These are phyloP conservation scores for Sclerurus mexicanus DNA, from an alignment of 2,113 vertebrate species.

Conservation along the genomic window DNA sequence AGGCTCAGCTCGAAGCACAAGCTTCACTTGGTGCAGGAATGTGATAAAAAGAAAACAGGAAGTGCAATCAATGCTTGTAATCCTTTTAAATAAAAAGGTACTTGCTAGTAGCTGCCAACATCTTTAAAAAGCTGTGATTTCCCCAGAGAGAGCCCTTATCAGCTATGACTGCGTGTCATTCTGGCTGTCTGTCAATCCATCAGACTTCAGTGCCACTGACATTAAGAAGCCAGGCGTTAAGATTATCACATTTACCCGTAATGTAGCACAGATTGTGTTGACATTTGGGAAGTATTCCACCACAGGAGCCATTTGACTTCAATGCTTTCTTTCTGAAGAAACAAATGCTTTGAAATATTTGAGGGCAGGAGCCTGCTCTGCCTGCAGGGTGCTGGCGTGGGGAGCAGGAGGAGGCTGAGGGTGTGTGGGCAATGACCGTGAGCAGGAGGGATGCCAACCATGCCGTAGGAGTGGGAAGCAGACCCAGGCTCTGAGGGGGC, in stretches of 20 bases:
- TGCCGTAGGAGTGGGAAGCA: rapidly evolving
- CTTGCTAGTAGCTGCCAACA: slow-evolving; percentile 48
- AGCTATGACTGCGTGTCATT: slow-evolving; percentile 49
- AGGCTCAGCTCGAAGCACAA: slow-evolving; percentile 9
- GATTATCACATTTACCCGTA: slow-evolving; percentile 71
- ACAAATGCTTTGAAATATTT: background rate
- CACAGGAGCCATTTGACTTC: slow-evolving; percentile 74
- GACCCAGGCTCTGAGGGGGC: background rate
- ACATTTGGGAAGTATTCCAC: slow-evolving; percentile 76
- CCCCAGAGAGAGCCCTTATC: slow-evolving; percentile 54
- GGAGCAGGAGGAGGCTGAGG: background rate
- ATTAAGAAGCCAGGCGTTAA: slow-evolving; percentile 67
- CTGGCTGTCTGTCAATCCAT: slow-evolving; percentile 68
- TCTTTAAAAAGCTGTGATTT: slow-evolving; percentile 64
- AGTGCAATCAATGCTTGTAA: slow-evolving; percentile 51
- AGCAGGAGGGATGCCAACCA: background rate
- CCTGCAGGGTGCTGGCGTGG: background rate
- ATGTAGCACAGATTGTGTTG: slow-evolving; percentile 76
- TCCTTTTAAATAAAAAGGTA: slow-evolving; percentile 60
- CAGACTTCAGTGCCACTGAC: slow-evolving; percentile 61
- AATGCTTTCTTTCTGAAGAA: slow-evolving; percentile 51
- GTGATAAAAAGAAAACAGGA: slow-evolving; percentile 51
- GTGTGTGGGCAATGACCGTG: rapidly evolving
- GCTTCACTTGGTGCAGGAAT: slow-evolving; percentile 45
- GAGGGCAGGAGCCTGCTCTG: background rate